Conservation (phyloP, 1,140 invertebrate genomes). For the Halyomorpha halys region DNA sequence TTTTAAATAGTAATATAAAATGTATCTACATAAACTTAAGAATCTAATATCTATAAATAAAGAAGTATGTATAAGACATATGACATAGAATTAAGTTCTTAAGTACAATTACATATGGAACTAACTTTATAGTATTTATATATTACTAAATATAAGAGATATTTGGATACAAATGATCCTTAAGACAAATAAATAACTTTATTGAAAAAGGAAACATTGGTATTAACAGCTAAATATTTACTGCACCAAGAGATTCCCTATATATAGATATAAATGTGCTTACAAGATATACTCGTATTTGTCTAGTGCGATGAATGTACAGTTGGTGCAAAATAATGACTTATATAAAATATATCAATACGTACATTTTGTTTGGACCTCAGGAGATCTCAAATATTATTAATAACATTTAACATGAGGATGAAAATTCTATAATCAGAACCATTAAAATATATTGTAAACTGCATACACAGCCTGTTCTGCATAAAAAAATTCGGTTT, state of each 20-base stretch:
- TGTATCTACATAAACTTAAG: conserved; percentile 17
- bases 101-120: conserved; percentile 15
- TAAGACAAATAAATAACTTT: conserved; percentile 7
- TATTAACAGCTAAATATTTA: conserved; percentile 6
- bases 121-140: conserved; percentile 10
- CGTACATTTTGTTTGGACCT: conserved; percentile 13
- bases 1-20: conserved; percentile 14
- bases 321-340: conserved; percentile 7
- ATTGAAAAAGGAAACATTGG: conserved; percentile 7
- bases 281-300: neutral
- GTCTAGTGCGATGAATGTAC: conserved; percentile 1
- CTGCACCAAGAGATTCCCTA: conserved; percentile 12
- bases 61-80: neutral
- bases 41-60: conserved; percentile 15
- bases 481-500: too few relatives aligned
- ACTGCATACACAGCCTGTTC: too few relatives aligned
- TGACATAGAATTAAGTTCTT: conserved; percentile 12
- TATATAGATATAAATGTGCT: conserved; percentile 10
- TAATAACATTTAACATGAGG: neutral
- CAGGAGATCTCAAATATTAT: neutral
- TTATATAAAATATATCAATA: conserved; percentile 12
- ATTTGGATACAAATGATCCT: neutral
- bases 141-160: neutral
- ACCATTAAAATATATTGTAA: too few relatives aligned
- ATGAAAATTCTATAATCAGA: too few relatives aligned